These are phyloP conservation scores for Lochmaea capreae DNA, from an alignment of 2,888 invertebrate genomes.

Conservation along the genomic window DNA sequence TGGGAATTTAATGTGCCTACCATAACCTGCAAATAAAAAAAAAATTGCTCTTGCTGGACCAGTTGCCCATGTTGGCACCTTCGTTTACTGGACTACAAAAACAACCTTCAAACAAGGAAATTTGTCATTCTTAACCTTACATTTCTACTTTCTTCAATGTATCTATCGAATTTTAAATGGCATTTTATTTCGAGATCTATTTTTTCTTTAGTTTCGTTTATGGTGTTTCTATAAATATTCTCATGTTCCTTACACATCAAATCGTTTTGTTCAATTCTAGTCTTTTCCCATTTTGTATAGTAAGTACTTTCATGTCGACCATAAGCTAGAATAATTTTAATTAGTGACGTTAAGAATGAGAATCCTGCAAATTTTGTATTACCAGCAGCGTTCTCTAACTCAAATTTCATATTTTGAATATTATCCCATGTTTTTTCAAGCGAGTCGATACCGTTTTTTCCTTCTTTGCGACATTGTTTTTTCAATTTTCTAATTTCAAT, in stretches of 20 bases:
- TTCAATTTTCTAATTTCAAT: slow-evolving; percentile 45
- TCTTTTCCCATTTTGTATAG: slow-evolving; percentile 54
- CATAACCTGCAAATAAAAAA: no score
- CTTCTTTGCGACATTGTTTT: slow-evolving; percentile 43
- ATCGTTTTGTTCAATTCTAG: slow-evolving; percentile 54
- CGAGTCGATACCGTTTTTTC: slow-evolving; percentile 43
- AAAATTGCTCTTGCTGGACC: no score
- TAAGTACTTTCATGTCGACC: slow-evolving; percentile 44
- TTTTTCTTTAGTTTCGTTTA: slow-evolving; percentile 45
- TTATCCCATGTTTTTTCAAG: slow-evolving; percentile 48
- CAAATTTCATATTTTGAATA: slow-evolving; percentile 49
- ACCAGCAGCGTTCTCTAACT: slow-evolving; percentile 48
- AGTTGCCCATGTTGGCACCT: no score
- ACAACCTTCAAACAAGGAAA: background rate
- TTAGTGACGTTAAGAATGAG: background rate
- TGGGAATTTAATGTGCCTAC: no score
- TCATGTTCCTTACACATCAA: slow-evolving; percentile 51
- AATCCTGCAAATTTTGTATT: background rate
- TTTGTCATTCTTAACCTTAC: slow-evolving; percentile 33
- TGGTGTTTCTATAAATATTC: slow-evolving; percentile 41
- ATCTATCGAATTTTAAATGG: slow-evolving; percentile 53
- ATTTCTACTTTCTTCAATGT: slow-evolving; percentile 53
- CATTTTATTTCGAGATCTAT: slow-evolving; percentile 53
- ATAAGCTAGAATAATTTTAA: slow-evolving; percentile 40
- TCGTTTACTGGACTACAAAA: no score